Percentiles rank a stretch among this genome's conserved stretches.
These are phyloP conservation scores for Cyrtorhinus lividipennis DNA, from an alignment of 1,140 invertebrate genomes.

Conservation along the genomic window DNA sequence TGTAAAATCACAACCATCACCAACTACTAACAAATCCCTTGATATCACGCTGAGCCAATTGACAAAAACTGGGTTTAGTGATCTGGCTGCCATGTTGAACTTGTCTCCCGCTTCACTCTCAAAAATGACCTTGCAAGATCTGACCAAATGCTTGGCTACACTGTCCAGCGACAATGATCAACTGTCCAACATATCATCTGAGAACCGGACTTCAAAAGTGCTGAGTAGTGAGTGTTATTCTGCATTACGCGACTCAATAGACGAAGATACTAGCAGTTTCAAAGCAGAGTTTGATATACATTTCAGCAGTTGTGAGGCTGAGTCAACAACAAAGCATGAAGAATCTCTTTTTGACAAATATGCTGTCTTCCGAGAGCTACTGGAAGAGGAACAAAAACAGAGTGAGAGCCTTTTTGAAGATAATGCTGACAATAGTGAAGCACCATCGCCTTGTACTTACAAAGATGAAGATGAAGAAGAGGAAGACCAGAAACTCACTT, in stretches of 20 bases:
- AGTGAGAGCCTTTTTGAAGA: background rate
- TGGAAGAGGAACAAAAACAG: conserved; percentile 44
- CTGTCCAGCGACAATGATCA: conserved; percentile 27
- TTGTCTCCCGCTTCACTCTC: conserved; percentile 62
- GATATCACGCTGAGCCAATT: conserved; percentile 69
- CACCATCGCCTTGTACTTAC: conserved; percentile 4
- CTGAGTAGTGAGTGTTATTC: conserved; percentile 24
- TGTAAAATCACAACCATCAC: background rate
- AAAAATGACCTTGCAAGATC: conserved; percentile 66
- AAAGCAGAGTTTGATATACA: conserved; percentile 45
- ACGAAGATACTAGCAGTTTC: conserved; percentile 31
- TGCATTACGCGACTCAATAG: conserved; percentile 24
- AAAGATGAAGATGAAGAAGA: conserved; percentile 21
- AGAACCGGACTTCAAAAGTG: conserved; percentile 20
- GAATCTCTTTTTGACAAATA: conserved; percentile 52
- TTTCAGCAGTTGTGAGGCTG: conserved; percentile 37
- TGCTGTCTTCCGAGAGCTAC: conserved; percentile 67
- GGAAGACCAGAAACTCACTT: conserved; percentile 21
- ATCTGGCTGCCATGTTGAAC: conserved; percentile 55
- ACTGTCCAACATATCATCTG: conserved; percentile 20
- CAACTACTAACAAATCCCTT: conserved; percentile 29
- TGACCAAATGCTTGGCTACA: conserved; percentile 55
- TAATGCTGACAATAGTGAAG: conserved; percentile 31
- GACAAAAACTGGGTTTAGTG: conserved; percentile 60
- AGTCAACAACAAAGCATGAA: conserved; percentile 19